Base-by-base conservation (phyloP, 2,888 invertebrate species). In the Plagiodera versicolora region DNA sequence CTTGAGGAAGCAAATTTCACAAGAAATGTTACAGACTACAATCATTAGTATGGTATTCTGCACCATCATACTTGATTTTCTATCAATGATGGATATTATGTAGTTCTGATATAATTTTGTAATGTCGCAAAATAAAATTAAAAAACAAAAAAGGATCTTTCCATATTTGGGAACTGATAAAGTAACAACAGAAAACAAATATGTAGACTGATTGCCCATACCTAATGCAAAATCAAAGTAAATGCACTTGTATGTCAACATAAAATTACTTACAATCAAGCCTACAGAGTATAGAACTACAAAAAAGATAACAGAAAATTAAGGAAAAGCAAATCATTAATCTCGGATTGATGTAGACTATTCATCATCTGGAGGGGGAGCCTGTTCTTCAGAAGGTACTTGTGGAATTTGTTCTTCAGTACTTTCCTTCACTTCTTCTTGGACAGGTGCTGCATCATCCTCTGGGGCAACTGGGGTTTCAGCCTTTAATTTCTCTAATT, bases 401-500 rank as follows among this genome's bases (percentile, higher is more conserved):
- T 48, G 47, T 8, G 35, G 28, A 5, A 60, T 14, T 28, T 18
- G 49, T 56, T 56, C 65, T n/a, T 56, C 66, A 10, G 20, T 47
- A 44, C 59, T 58, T 24, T 16, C 39, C 19, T 52, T 47, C 5
- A 45, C 45, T 5, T 24, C 61, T 11, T 54, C 60, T 19, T 18
- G 60, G 9, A 16, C 54, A 17, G 51, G 45, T 19, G 55, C 58
- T 28, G 61, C 32, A 35, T 45, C 58, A 17, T 60, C 64, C 39
- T 60, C 58, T 24, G 51, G 59, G 46, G 53, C 52, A n/a, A 39
- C 11, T 14, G 14, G 2, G 4, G 39, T 19, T 35, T 51, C 52
- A 11, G 48, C 56, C 19, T 69, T 72, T n/a, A 75, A 55, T 20
- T 71, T 55, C 32, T 72, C 69, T 47, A 77, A 83, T 78, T 88